These are phyloP conservation scores for Heliconius hortense DNA, from an alignment of 2,888 invertebrate genomes.

Conservation along the genomic window DNA sequence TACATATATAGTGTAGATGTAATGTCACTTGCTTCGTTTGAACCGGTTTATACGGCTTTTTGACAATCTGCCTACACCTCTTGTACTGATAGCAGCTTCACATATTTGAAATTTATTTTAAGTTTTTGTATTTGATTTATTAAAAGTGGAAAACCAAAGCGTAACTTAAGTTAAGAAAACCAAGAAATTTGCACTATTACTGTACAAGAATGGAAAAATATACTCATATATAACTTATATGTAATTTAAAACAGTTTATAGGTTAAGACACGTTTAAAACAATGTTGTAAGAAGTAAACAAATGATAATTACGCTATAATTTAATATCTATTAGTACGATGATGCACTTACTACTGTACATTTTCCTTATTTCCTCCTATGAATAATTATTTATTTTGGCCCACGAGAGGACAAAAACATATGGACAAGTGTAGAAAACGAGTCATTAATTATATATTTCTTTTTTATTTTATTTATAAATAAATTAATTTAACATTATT, in stretches of 20 bases:
- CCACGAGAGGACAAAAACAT: background rate
- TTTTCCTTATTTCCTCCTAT: conserved; percentile 13
- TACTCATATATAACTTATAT: background rate
- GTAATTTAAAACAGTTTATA: background rate
- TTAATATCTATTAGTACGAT: background rate
- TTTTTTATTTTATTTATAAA: no score
- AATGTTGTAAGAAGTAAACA: background rate
- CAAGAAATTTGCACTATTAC: no score
- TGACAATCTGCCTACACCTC: no score
- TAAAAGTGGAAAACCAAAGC: no score
- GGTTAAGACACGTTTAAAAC: background rate
- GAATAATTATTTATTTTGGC: conserved; percentile 19
- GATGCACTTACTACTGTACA: background rate
- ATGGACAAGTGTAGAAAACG: background rate
- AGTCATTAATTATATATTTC: background rate
- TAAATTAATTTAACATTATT: background rate
- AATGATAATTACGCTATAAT: background rate
- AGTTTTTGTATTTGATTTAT: no score
- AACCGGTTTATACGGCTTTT: no score
- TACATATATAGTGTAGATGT: no score
- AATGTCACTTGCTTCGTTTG: no score
- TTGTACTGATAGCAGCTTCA: no score
- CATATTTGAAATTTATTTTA: no score
- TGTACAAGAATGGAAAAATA: no score
- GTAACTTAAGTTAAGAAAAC: no score